Conservation (phyloP, 2,888 invertebrate species). For the Apeira syringaria region DNA sequence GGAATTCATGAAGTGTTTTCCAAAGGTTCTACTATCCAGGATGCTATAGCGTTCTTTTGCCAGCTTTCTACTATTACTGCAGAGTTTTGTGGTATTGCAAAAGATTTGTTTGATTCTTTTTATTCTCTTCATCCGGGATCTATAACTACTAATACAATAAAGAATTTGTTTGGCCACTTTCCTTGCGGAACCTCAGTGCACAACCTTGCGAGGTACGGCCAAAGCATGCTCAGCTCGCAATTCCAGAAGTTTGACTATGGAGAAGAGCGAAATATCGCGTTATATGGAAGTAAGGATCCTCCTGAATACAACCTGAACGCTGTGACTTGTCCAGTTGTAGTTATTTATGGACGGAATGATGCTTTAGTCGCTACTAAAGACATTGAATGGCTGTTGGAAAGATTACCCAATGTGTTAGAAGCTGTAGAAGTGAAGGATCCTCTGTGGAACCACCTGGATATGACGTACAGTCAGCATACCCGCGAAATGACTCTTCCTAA, state of each 20-base stretch:
- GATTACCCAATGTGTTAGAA: constrained; percentile 83
- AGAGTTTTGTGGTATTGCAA: constrained; percentile 40
- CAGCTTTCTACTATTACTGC: constrained; percentile 37
- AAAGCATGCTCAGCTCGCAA: constrained; percentile 36
- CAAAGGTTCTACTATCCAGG: constrained; percentile 45
- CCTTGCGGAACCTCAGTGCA: constrained; percentile 53
- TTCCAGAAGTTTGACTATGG: constrained; percentile 63
- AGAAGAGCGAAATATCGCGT: constrained; percentile 39
- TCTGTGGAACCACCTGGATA: constrained; percentile 42
- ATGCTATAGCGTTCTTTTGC: constrained; percentile 49
- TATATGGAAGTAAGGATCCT: constrained; percentile 50
- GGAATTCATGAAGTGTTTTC: constrained; percentile 50
- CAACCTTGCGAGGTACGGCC: constrained; percentile 58
- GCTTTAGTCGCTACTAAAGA: constrained; percentile 84
- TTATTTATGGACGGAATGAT: constrained; percentile 66
- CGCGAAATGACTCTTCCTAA: constrained; percentile 34
- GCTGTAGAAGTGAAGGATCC: constrained; percentile 80
- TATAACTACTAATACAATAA: background rate
- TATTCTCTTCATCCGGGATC: constrained; percentile 54
- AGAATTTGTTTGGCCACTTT: background rate
- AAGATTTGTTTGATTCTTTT: constrained; percentile 35
- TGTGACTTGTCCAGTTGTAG: constrained; percentile 47
- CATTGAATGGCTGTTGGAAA: constrained; percentile 71
- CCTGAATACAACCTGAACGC: constrained; percentile 53
- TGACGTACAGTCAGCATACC: constrained; percentile 22